These are phyloP conservation scores for Coracopsis vasa DNA, from an alignment of 2,113 vertebrate species.

Conservation along the genomic window DNA sequence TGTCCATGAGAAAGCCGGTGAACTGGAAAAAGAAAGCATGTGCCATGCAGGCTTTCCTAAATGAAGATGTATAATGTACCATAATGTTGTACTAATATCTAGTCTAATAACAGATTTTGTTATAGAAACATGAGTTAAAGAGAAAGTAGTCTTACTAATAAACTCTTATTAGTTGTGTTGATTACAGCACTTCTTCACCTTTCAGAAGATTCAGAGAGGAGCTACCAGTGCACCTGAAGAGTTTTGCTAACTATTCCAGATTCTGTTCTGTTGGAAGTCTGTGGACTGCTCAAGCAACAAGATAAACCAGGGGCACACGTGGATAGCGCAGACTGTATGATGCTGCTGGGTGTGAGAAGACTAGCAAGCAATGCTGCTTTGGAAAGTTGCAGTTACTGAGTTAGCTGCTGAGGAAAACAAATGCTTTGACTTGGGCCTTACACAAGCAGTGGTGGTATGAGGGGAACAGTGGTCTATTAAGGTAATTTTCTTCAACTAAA, in stretches of 20 bases:
- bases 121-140: not conserved
- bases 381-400: not conserved
- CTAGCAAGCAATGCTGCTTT: not conserved
- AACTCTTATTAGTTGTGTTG: not conserved
- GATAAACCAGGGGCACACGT: not conserved
- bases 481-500: not conserved
- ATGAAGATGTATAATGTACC: not conserved
- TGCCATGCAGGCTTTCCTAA: not conserved
- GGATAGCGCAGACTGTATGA: fast-evolving
- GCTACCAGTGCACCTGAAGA: not conserved
- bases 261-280: not conserved
- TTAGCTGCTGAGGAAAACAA: not conserved
- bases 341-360: fast-evolving
- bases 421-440: not conserved
- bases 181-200: not conserved
- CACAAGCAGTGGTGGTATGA: not conserved
- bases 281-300: not conserved
- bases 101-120: not conserved
- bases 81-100: not conserved
- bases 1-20: not conserved
- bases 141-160: not conserved
- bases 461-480: not conserved
- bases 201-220: not conserved
- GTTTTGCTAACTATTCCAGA: not conserved
- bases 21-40: not conserved